Percentiles rank a stretch among this genome's conserved stretches.
Evolutionary conservation across 2,113 vertebrate species (phyloP).

Genomic region (Siniperca chuatsi): DNA sequence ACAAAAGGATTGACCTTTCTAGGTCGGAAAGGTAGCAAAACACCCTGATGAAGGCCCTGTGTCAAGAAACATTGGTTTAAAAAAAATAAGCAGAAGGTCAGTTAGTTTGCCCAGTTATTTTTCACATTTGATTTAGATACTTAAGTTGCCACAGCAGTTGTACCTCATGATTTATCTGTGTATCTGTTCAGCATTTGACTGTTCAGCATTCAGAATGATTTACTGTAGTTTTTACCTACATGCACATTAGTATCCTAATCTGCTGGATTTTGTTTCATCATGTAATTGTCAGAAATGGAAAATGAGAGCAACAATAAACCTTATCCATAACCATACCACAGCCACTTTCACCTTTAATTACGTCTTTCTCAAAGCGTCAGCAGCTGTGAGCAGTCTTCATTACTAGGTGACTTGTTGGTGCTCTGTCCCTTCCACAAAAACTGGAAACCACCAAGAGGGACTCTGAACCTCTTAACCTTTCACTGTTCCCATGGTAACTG

Average conservation of each 20-base stretch:
- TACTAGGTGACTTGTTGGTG: background rate
- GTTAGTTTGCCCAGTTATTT: background rate
- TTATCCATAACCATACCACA: background rate
- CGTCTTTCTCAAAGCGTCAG: background rate
- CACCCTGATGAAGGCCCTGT: background rate
- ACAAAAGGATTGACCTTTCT: background rate
- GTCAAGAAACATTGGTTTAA: background rate
- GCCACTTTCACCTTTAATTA: background rate
- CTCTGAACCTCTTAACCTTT: conserved; percentile 62
- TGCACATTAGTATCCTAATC: background rate
- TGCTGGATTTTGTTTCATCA: background rate
- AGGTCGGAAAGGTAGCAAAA: background rate
- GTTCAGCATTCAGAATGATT: background rate
- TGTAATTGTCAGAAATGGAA: background rate
- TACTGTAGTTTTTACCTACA: background rate
- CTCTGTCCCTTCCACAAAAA: conserved; percentile 38
- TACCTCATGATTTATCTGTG: background rate
- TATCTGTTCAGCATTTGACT: background rate
- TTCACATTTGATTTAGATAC: background rate
- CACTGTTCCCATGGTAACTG: conserved; percentile 53
- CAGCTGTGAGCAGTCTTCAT: background rate
- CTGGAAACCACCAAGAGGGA: conserved; percentile 33
- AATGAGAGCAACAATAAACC: background rate
- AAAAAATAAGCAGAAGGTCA: background rate
- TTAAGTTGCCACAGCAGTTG: background rate